Evolutionary conservation across 2,113 vertebrate genomes (phyloP), one percentile per base, ranked within the genome.

Genomic region (Cryptotis parvus): DNA sequence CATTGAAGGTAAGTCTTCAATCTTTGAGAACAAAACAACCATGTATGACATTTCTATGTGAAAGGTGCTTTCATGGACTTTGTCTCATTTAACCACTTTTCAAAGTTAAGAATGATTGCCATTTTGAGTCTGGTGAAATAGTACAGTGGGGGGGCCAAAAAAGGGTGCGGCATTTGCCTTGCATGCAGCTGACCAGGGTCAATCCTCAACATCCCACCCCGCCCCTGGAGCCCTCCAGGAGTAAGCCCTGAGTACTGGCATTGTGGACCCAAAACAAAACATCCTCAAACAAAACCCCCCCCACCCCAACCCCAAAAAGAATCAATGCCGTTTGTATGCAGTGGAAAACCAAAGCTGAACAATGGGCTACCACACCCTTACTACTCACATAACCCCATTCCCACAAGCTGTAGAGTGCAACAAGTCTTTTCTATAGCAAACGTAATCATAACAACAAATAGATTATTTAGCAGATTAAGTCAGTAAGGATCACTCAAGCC

Each of bases 1-100:
- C 70, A 88, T 78, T 91, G 79, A 86, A 9, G 83, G 37, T 9
- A 92, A 92, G 72, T 76, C 33, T 86, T 91, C 35, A 95, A 33
- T 86, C 33, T 90, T 83, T 87, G 35, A 77, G 22, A 4, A 15
- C 77, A 18, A 65, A 84, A 92, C 31, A 82, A 68, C 92, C 33
- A 89, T 63, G 77, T 68, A 58, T 16, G 78, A 39, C 49, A 82
- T 81, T 89, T 39, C 24, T 89, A 24, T 89, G 33, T 92, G 27
- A 65, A 39, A 81, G 78, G 75, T 73, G 22, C 61, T 89, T 68
- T 84, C 35, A 65, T 27, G 18, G 20, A 22, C 35, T 4, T 73
- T 73, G 22, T 84, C 20, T 83, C 45, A 89, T 39, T 74, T 83
- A 90, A 45, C 9, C 4, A 93, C 3, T 43, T 58, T 84, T 92